phyloP scores from a whole-genome alignment of 2,113 vertebrate genomes.

The Tauraco erythrolophus region DNA sequence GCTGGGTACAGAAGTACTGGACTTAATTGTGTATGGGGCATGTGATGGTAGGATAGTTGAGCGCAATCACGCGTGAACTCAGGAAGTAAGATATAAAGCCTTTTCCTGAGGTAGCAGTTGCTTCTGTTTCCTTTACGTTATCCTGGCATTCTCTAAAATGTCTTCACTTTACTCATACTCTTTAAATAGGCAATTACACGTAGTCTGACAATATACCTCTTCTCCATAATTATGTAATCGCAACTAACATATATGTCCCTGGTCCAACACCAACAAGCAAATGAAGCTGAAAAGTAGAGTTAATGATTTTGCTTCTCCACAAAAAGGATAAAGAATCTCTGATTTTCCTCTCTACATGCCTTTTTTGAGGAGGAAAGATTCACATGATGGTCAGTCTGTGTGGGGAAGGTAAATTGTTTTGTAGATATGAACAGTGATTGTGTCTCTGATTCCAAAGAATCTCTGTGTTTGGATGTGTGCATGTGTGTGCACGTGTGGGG shows the following conservation, averaged over 20 bases:
- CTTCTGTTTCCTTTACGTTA: not conserved
- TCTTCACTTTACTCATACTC: not conserved
- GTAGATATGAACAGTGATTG: not conserved
- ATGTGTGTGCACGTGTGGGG: fast-evolving
- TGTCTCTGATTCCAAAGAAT: not conserved
- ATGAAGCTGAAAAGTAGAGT: not conserved
- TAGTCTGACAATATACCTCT: not conserved
- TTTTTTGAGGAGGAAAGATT: not conserved
- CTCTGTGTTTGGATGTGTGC: not conserved
- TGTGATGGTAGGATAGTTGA: fast-evolving
- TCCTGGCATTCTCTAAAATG: not conserved
- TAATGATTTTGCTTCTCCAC: not conserved
- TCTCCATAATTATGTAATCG: not conserved
- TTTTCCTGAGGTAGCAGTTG: not conserved
- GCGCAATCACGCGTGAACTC: fast-evolving
- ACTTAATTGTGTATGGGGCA: fast-evolving
- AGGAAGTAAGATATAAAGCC: not conserved
- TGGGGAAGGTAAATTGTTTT: not conserved
- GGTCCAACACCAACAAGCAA: not conserved
- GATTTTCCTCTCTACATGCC: not conserved
- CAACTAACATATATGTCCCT: not conserved
- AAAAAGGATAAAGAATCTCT: not conserved
- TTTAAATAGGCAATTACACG: fast-evolving
- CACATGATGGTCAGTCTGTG: fast-evolving
- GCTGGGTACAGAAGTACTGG: not conserved